Percentiles rank a stretch among this genome's conserved stretches.
phyloP scores from a whole-genome alignment of 2,888 invertebrate species.

The Limenitis camilla region DNA sequence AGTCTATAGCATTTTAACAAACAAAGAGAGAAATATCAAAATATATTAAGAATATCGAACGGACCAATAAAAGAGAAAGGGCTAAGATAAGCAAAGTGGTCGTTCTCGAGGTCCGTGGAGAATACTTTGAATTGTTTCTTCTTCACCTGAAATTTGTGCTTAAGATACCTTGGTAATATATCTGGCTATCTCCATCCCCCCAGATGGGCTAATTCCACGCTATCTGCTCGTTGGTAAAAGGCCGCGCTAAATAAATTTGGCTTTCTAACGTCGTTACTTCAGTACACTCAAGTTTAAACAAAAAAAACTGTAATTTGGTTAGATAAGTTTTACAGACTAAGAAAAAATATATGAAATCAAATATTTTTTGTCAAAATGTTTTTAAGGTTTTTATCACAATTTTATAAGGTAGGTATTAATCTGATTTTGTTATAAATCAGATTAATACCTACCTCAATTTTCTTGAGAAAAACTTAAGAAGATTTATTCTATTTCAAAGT shows the following conservation, averaged over 20 bases:
- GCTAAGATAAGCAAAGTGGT: conserved; percentile 49
- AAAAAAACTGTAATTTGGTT: neutral
- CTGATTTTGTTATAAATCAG: too few relatives aligned
- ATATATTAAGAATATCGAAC: conserved; percentile 44
- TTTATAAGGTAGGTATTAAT: too few relatives aligned
- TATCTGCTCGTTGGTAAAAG: conserved; percentile 59
- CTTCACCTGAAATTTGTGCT: conserved; percentile 52
- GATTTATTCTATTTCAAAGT: too few relatives aligned
- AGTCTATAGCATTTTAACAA: conserved; percentile 16
- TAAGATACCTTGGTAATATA: conserved; percentile 53
- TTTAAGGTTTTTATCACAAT: too few relatives aligned
- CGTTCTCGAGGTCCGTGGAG: conserved; percentile 38
- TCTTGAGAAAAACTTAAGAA: too few relatives aligned
- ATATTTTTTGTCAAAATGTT: too few relatives aligned
- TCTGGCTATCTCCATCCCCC: conserved; percentile 64
- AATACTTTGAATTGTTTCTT: conserved; percentile 40
- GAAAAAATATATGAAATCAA: too few relatives aligned
- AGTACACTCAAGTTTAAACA: neutral
- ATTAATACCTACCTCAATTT: too few relatives aligned
- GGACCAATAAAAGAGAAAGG: conserved; percentile 50
- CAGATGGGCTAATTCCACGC: conserved; percentile 57
- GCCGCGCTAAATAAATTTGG: conserved; percentile 55
- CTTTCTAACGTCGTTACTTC: conserved; percentile 6
- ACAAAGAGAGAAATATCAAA: conserved; percentile 57
- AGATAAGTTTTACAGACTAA: too few relatives aligned